A percentile compares a stretch with the other conserved stretches of the same genome.
Conservation (phyloP, 1,140 invertebrate species). For the Campodea augens region DNA sequence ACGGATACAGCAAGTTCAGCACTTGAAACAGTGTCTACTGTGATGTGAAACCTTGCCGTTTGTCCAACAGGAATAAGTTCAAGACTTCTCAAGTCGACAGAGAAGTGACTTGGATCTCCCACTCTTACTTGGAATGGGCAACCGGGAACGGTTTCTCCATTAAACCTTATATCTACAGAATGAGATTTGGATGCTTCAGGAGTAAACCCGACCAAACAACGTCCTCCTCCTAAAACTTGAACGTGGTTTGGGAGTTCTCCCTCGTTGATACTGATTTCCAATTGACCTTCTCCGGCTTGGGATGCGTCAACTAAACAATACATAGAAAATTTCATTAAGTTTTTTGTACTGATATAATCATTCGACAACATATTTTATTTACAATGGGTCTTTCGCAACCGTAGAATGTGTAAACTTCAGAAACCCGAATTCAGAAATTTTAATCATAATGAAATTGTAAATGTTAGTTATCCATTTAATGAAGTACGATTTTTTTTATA, state of each 20-base stretch:
- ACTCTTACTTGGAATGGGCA: slow-evolving; percentile 76
- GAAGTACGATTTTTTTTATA: too few relatives aligned
- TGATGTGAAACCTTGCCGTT: slow-evolving; percentile 70
- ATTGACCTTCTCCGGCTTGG: slow-evolving; percentile 86
- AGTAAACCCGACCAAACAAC: slow-evolving; percentile 87
- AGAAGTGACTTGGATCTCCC: slow-evolving; percentile 57
- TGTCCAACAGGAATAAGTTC: slow-evolving; percentile 77
- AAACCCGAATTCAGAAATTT: too few relatives aligned
- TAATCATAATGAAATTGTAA: too few relatives aligned
- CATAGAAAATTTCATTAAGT: neutral
- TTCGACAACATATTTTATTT: too few relatives aligned
- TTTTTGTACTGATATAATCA: too few relatives aligned
- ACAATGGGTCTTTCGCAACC: too few relatives aligned
- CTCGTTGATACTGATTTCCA: slow-evolving; percentile 95
- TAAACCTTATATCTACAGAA: slow-evolving; percentile 95
- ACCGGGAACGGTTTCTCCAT: slow-evolving; percentile 77
- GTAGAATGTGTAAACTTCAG: too few relatives aligned
- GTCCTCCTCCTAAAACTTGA: slow-evolving; percentile 78
- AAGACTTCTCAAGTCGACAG: slow-evolving; percentile 51
- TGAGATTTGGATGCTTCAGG: slow-evolving; percentile 81
- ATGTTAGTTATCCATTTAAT: too few relatives aligned
- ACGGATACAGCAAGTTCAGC: slow-evolving; percentile 77
- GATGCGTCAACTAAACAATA: slow-evolving; percentile 69
- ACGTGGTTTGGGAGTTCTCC: slow-evolving; percentile 96
- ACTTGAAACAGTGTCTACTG: slow-evolving; percentile 58